Conservation (phyloP, 2,797 vertebrate species). For the Cryptoblepharus egeriae region DNA sequence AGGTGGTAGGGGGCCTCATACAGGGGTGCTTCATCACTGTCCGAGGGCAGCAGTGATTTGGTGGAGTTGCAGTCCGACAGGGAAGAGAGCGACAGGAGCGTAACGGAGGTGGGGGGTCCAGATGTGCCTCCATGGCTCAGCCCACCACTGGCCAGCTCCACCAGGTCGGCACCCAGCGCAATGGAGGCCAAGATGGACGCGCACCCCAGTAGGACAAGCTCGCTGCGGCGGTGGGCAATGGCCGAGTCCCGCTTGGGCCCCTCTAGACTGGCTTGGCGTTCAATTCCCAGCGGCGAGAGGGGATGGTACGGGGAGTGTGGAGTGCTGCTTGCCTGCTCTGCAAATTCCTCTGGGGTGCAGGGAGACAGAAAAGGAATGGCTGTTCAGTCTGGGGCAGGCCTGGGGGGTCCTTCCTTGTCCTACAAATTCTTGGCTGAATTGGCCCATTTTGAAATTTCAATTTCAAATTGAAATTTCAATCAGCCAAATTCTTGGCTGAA, state of each 20-base stretch:
- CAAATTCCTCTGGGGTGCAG: slow-evolving; percentile 82
- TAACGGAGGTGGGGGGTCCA: slow-evolving; percentile 81
- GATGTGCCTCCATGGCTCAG: slow-evolving; percentile 75
- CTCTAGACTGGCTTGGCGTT: slow-evolving; percentile 55
- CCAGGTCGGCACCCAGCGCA: slow-evolving; percentile 84
- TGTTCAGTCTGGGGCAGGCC: background rate
- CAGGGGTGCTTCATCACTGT: slow-evolving; percentile 81
- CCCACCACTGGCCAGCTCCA: slow-evolving; percentile 70
- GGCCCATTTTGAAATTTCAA: no score
- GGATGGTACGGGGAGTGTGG: slow-evolving; percentile 73
- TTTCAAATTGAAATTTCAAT: no score
- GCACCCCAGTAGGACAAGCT: slow-evolving; percentile 83
- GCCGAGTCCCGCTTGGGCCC: slow-evolving; percentile 66
- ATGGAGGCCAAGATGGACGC: slow-evolving; percentile 87
- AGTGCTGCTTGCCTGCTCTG: slow-evolving; percentile 79
- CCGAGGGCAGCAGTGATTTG: slow-evolving; percentile 87
- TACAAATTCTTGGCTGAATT: background rate
- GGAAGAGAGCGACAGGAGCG: slow-evolving; percentile 88
- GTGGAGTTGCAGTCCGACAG: slow-evolving; percentile 93
- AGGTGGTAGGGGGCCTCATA: slow-evolving; percentile 12
- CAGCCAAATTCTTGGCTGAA: background rate
- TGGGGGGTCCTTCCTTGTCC: background rate
- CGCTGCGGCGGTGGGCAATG: slow-evolving; percentile 81
- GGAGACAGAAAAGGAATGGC: background rate
- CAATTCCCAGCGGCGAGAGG: slow-evolving; percentile 33